A percentile compares a stretch with the other conserved stretches of the same genome.
These are phyloP conservation scores for Herpetotheres cachinnans DNA, from an alignment of 2,113 vertebrate genomes.

Conservation along the genomic window DNA sequence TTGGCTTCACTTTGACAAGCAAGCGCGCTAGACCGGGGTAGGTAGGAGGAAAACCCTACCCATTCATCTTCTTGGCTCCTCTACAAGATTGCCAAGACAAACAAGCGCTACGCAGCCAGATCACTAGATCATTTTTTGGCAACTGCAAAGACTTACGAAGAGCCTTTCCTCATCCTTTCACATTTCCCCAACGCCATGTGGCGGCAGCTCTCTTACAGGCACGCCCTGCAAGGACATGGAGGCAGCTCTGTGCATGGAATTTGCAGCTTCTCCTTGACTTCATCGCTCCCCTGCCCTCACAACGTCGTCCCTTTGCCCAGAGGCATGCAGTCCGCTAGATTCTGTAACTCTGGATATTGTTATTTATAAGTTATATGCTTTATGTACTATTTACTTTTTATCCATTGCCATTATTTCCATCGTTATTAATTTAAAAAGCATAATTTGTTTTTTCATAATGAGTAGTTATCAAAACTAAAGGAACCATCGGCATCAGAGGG, in stretches of 20 bases:
- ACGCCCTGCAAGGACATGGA: not conserved
- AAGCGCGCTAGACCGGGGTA: not conserved
- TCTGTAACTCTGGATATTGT: not conserved
- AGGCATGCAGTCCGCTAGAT: no score
- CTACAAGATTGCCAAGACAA: not conserved
- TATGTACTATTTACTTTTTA: not conserved
- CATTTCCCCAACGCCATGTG: rapidly evolving
- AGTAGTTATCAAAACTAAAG: not conserved
- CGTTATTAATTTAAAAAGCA: not conserved
- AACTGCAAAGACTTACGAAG: not conserved
- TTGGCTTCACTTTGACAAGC: not conserved
- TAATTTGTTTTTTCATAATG: not conserved
- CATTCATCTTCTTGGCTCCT: not conserved
- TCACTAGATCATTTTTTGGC: not conserved
- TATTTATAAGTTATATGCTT: not conserved
- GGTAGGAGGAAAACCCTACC: not conserved
- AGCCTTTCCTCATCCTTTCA: not conserved
- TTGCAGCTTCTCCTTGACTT: not conserved
- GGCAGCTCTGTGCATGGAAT: rapidly evolving
- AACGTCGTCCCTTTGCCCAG: not conserved
- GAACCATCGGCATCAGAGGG: not conserved
- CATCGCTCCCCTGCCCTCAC: not conserved
- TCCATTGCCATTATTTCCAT: not conserved
- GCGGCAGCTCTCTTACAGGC: not conserved
- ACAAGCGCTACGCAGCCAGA: not conserved